phyloP scores from a whole-genome alignment of 2,113 vertebrate genomes.

The Echinops telfairi region DNA sequence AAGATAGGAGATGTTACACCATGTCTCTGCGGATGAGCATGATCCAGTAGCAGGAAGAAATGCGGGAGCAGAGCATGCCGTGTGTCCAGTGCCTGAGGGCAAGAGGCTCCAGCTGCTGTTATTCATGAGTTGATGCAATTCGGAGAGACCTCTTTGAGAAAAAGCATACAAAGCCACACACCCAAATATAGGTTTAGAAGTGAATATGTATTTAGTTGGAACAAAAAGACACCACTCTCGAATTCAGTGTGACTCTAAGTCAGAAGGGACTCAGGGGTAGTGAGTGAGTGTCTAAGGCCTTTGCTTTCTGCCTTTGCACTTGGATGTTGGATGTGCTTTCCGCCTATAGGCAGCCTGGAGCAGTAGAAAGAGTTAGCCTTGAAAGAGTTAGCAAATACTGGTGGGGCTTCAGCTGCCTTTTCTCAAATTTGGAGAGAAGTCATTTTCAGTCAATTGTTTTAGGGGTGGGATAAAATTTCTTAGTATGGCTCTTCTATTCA shows the following conservation, averaged over 20 bases:
- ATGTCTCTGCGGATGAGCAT: neutral
- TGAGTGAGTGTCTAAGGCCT: neutral
- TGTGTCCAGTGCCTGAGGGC: neutral
- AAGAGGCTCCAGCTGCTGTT: neutral
- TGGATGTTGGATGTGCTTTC: neutral
- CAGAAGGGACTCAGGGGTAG: no score
- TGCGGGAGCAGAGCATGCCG: neutral
- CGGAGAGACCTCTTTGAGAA: neutral
- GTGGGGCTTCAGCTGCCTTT: neutral
- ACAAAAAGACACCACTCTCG: neutral
- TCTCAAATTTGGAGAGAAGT: neutral
- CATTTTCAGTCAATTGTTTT: neutral
- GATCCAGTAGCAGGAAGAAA: neutral
- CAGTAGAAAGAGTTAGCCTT: neutral
- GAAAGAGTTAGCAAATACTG: neutral
- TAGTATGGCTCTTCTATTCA: no score
- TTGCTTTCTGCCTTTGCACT: neutral
- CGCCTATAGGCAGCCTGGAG: neutral
- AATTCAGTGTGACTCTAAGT: neutral
- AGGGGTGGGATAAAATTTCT: no score
- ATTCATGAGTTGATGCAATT: neutral
- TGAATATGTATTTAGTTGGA: neutral
- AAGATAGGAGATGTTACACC: neutral
- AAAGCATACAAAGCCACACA: constrained; percentile 1
- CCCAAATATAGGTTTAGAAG: constrained; percentile 14